Base-by-base conservation (phyloP, 2,797 vertebrate genomes). In the Sparus aurata region DNA sequence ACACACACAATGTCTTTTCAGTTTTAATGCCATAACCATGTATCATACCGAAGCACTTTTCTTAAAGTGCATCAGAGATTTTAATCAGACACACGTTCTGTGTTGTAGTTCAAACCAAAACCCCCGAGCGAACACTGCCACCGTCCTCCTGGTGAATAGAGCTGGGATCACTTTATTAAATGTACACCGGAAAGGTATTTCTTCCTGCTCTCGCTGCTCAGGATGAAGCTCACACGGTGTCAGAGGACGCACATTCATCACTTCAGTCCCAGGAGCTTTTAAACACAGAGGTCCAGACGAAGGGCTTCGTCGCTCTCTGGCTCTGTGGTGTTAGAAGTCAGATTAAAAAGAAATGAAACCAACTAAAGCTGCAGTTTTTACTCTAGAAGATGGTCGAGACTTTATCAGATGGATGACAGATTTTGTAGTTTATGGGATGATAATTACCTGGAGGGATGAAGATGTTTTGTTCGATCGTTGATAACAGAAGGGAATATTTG, bases 11-110 rank as follows among this genome's bases (percentile, higher is more conserved):
- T 5, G 25, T 74, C 43, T 46, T 83, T 83, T 79, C 38, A 61
- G 45, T 60, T 73, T 77, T 67, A 85, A 87, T 82, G 77, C 43
- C 81, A 86, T 70, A 45, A 70, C 57, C 70, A 82, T 90, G 78
- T 30, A 86, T 89, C 85, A 86, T 34, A 68, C 1, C 55, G n/a
- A 73, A 75, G 72, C 57, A 53, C 58, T 72, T 66, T 43, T 55
- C n/a, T 64, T 30, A 22, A 3, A 17, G 53, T 20, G 38, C 47
- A 76, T 62, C 58, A 59, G 15, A 79, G 23, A 27, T 78, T 64
- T 78, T 43, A 69, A 59, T 34, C 17, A 27, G 22, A n/a, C 46
- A 46, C 52, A 50, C 23, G 34, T 13, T 17, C 17, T 74, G 45
- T 60, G 27, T 54, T 62, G 16, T 54, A n/a, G 15, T 66, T 59